These are phyloP conservation scores for Gortyna flavago DNA, from an alignment of 2,888 invertebrate genomes.

Conservation along the genomic window DNA sequence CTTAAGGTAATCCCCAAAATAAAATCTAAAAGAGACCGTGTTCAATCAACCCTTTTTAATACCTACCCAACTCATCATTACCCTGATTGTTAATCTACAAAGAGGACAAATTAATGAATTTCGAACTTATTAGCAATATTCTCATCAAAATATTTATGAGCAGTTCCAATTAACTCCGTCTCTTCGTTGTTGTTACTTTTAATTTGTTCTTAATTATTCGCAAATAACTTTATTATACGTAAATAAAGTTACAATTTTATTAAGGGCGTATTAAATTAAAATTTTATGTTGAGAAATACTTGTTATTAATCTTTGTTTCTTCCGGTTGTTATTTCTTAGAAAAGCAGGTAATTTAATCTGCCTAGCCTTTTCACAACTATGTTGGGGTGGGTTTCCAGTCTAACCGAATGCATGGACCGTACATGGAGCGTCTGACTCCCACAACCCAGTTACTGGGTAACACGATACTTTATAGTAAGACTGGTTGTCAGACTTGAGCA, in stretches of 20 bases:
- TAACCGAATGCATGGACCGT: neutral
- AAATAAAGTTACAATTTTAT: slow-evolving; percentile 42
- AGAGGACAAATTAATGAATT: neutral
- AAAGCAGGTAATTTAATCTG: no score
- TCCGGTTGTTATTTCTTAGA: no score
- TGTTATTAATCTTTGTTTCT: no score
- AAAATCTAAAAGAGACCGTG: neutral
- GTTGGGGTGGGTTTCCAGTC: neutral
- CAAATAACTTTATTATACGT: slow-evolving; percentile 36
- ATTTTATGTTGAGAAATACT: no score
- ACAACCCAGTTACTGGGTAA: no score
- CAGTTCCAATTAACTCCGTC: slow-evolving; percentile 38
- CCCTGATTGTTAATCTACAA: slow-evolving; percentile 16
- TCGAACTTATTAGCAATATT: slow-evolving; percentile 1
- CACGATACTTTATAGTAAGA: no score
- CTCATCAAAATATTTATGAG: slow-evolving; percentile 51
- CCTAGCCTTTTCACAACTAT: neutral
- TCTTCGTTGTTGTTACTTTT: slow-evolving; percentile 47
- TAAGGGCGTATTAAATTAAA: slow-evolving; percentile 9
- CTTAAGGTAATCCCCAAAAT: neutral
- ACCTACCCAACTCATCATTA: slow-evolving; percentile 10
- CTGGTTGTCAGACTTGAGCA: no score
- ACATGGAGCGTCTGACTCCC: no score
- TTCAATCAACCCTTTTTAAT: neutral
- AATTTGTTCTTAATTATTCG: slow-evolving; percentile 54